These are phyloP conservation scores for Siniperca undulata DNA, from an alignment of 2,797 vertebrate species.

Conservation along the genomic window DNA sequence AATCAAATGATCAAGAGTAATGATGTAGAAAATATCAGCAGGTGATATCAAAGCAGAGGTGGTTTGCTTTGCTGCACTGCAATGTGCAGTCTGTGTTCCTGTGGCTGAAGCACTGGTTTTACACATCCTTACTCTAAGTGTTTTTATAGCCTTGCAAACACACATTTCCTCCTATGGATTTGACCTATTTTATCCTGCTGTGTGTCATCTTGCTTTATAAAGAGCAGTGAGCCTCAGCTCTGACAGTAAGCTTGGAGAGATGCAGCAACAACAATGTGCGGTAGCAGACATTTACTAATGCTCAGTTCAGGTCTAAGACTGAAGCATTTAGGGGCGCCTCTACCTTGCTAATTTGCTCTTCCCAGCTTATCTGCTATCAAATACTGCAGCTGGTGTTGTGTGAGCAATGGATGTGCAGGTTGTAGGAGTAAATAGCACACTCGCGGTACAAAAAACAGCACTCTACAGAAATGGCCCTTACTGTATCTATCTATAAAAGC, in stretches of 20 bases:
- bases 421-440: slow-evolving; percentile 2
- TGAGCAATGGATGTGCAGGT: slow-evolving; percentile 15
- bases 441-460: neutral
- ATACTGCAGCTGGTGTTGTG: slow-evolving; percentile 30
- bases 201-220: slow-evolving; percentile 36
- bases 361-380: slow-evolving; percentile 34
- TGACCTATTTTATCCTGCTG: slow-evolving; percentile 51
- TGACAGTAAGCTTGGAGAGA: slow-evolving; percentile 14
- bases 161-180: slow-evolving; percentile 49
- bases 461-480: slow-evolving; percentile 20
- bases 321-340: slow-evolving; percentile 26
- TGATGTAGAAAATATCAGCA: slow-evolving; percentile 29
- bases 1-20: slow-evolving; percentile 41
- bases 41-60: slow-evolving; percentile 32
- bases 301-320: slow-evolving; percentile 28
- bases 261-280: slow-evolving; percentile 18
- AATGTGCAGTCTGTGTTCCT: neutral
- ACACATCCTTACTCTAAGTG: slow-evolving; percentile 14
- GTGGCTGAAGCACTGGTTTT: slow-evolving; percentile 11
- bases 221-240: slow-evolving; percentile 28
- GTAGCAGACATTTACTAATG: slow-evolving; percentile 33
- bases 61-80: neutral
- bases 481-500: slow-evolving; percentile 5
- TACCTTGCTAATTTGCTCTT: slow-evolving; percentile 27
- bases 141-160: slow-evolving; percentile 37